Conservation (phyloP, 1,140 invertebrate species). For the Drosophila albomicans region DNA sequence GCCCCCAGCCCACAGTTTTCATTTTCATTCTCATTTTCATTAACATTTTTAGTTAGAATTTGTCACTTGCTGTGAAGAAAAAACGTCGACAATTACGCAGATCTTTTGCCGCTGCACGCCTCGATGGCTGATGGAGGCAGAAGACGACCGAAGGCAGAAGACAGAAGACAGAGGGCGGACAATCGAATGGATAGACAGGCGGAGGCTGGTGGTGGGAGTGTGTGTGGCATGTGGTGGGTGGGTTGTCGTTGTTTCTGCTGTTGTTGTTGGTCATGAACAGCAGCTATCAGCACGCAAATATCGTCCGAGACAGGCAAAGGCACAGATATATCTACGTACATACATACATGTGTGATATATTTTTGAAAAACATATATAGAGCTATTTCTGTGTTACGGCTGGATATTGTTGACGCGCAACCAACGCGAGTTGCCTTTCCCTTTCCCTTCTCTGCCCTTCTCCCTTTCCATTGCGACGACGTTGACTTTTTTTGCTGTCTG, state of each 20-base stretch:
- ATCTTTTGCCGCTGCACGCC: slow-evolving; percentile 61
- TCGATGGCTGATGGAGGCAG: too few relatives aligned
- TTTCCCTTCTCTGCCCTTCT: neutral
- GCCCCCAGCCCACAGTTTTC: neutral
- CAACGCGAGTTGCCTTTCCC: neutral
- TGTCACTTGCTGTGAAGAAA: slow-evolving; percentile 41
- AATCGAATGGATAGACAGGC: neutral
- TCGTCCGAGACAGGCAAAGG: slow-evolving; percentile 31
- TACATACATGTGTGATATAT: slow-evolving; percentile 16
- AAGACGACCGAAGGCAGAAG: neutral
- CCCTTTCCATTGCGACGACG: neutral
- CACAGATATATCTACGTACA: slow-evolving; percentile 14
- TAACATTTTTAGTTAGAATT: neutral
- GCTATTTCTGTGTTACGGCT: slow-evolving; percentile 61
- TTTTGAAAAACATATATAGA: slow-evolving; percentile 29
- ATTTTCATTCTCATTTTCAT: neutral
- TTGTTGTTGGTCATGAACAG: slow-evolving; percentile 30
- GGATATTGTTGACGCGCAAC: slow-evolving; percentile 50
- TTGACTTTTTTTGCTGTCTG: neutral
- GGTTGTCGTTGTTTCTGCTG: too few relatives aligned
- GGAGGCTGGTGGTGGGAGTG: slow-evolving; percentile 5
- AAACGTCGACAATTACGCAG: slow-evolving; percentile 67
- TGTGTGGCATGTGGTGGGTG: slow-evolving; percentile 8
- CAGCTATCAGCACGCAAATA: slow-evolving; percentile 44
- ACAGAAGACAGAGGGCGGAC: slow-evolving; percentile 5